Conservation (phyloP, 2,888 invertebrate species). For the Acleris literana region DNA sequence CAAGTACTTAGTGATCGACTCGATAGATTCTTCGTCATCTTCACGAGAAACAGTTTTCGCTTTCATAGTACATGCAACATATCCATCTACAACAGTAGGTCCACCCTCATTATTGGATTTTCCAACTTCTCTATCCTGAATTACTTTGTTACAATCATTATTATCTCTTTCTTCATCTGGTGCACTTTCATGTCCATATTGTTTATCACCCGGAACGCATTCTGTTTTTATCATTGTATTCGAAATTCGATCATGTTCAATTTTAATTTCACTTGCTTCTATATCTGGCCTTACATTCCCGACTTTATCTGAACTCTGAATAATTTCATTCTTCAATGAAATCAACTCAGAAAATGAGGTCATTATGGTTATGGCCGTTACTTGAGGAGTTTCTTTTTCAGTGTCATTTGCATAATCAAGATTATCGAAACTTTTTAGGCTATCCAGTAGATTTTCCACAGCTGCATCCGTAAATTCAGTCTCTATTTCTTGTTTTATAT, state of each 20-base stretch:
- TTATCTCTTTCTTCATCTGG: background rate
- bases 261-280: conserved; percentile 14
- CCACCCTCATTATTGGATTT: background rate
- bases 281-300: background rate
- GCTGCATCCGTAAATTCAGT: conserved; percentile 2
- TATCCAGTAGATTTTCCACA: background rate
- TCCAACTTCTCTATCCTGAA: too few relatives aligned
- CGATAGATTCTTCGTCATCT: conserved; percentile 27
- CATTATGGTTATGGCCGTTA: conserved; percentile 19
- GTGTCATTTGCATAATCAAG: background rate
- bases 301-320: too few relatives aligned
- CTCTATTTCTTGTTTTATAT: conserved; percentile 13
- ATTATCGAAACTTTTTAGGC: background rate
- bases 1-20: conserved; percentile 18
- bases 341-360: conserved; percentile 17
- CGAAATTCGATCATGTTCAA: background rate
- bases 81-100: background rate
- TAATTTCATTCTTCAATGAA: conserved; percentile 4
- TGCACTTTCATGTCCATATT: too few relatives aligned
- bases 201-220: too few relatives aligned
- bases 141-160: background rate
- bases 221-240: too few relatives aligned
- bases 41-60: background rate
- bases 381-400: conserved; percentile 18
- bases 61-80: background rate